phyloP scores from a whole-genome alignment of 2,888 invertebrate species.

The Aquatica leii region DNA sequence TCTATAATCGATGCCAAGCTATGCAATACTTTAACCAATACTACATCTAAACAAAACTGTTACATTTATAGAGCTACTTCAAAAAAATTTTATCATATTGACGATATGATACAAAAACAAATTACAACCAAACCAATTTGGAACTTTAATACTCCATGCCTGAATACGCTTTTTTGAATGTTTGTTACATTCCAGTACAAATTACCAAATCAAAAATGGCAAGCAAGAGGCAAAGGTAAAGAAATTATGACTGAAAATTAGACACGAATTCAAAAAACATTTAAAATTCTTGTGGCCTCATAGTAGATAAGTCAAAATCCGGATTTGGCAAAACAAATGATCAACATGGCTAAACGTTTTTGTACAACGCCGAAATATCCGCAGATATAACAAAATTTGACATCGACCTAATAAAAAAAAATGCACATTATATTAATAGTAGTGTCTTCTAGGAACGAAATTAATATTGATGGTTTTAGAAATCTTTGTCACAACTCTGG shows the following conservation, averaged over 20 bases:
- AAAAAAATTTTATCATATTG: conserved; percentile 39
- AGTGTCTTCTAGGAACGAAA: too few relatives aligned
- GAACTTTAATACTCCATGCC: conserved; percentile 43
- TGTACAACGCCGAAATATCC: too few relatives aligned
- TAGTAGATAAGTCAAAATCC: too few relatives aligned
- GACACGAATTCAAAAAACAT: too few relatives aligned
- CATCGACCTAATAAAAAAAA: too few relatives aligned
- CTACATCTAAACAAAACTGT: conserved; percentile 28
- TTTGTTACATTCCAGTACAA: conserved; percentile 42
- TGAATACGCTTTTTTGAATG: conserved; percentile 45
- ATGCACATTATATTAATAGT: too few relatives aligned
- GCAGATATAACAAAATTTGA: too few relatives aligned
- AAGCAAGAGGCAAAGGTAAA: conserved; percentile 38
- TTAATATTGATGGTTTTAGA: too few relatives aligned
- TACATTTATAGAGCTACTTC: conserved; percentile 39
- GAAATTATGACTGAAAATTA: conserved; percentile 27
- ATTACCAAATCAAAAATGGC: conserved; percentile 39
- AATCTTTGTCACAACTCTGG: too few relatives aligned
- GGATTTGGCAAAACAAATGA: too few relatives aligned
- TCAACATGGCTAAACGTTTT: too few relatives aligned
- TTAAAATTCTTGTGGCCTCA: background rate
- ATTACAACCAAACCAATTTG: conserved; percentile 34
- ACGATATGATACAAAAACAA: conserved; percentile 32
- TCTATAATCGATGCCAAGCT: conserved; percentile 46
- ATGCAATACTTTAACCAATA: conserved; percentile 34